These are phyloP conservation scores for Leptocoma aspasia DNA, from an alignment of 2,113 vertebrate species.

Conservation along the genomic window DNA sequence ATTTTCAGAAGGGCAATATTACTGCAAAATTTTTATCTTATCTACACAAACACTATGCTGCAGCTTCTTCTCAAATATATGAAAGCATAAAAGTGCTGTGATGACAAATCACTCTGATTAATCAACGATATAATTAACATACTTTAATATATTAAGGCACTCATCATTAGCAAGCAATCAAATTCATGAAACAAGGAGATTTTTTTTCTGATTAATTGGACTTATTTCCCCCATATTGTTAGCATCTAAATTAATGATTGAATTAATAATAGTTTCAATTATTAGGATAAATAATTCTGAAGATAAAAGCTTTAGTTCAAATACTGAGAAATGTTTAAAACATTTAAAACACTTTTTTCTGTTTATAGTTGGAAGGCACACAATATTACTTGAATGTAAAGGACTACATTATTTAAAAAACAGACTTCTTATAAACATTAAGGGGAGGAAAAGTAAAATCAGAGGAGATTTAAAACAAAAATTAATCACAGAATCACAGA, in stretches of 20 bases:
- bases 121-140: neutral
- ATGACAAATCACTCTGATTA: neutral
- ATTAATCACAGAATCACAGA: neutral
- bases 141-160: neutral
- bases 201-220: neutral
- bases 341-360: neutral
- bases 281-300: neutral
- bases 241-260: neutral
- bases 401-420: neutral
- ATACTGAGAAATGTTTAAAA: neutral
- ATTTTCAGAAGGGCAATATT: neutral
- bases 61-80: neutral
- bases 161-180: neutral
- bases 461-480: neutral
- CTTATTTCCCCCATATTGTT: neutral
- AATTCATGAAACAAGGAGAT: neutral
- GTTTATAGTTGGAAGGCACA: neutral
- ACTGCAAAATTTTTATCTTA: neutral
- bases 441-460: neutral
- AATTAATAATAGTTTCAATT: neutral
- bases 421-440: neutral
- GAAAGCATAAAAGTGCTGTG: neutral
- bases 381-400: neutral
- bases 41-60: neutral
- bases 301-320: neutral